Evolutionary conservation across 1,140 invertebrate species (phyloP).

Genomic region (Lethocerus indicus): DNA sequence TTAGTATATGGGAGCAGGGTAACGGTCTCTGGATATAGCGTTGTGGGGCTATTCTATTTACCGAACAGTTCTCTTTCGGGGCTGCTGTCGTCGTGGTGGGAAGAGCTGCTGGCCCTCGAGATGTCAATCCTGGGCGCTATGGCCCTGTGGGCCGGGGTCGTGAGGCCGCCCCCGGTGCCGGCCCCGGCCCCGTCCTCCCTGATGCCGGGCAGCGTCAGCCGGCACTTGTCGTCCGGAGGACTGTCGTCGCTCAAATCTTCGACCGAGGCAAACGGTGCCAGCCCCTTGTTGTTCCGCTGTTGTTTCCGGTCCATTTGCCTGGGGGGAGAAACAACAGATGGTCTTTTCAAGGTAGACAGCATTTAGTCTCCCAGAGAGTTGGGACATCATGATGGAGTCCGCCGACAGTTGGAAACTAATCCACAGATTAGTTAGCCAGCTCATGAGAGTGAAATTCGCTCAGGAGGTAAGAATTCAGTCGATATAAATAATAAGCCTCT

Average conservation of each 20-base stretch:
- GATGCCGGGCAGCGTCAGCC: constrained; percentile 41
- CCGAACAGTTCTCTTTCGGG: constrained; percentile 56
- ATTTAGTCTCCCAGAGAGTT: no score
- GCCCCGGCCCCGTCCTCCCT: constrained; percentile 39
- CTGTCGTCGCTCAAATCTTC: constrained; percentile 70
- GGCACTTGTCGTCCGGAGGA: constrained; percentile 32
- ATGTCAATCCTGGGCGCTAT: constrained; percentile 76
- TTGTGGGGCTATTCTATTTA: constrained; percentile 5
- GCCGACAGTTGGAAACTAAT: no score
- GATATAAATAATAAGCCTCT: no score
- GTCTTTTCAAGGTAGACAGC: no score
- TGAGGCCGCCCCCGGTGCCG: no score
- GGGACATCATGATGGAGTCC: no score
- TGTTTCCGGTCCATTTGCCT: constrained; percentile 2
- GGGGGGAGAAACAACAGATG: no score
- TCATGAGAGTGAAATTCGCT: no score
- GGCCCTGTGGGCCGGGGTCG: no score
- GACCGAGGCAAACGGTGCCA: constrained; percentile 82
- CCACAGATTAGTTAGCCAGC: no score
- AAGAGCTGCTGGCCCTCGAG: constrained; percentile 68
- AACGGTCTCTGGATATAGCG: not conserved
- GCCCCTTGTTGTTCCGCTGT: constrained; percentile 29
- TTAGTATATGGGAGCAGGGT: not conserved
- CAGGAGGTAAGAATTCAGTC: no score
- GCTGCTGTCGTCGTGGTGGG: constrained; percentile 62